Evolutionary conservation across 2,888 invertebrate species (phyloP).

Genomic region (Amphimallon solstitiale): DNA sequence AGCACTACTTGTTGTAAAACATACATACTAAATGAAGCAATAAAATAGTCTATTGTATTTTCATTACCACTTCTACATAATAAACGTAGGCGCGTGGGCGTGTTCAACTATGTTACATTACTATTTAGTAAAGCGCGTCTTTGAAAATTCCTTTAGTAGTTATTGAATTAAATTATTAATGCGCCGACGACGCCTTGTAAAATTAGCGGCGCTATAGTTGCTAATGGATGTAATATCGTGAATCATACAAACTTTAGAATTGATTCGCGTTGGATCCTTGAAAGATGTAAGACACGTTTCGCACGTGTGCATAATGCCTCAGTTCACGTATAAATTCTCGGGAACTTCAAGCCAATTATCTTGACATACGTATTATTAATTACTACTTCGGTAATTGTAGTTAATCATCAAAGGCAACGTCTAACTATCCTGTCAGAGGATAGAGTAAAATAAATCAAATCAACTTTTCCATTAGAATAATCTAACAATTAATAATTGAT

Average conservation of each 20-base stretch:
- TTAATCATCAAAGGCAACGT: background rate
- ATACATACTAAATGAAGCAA: too few relatives aligned
- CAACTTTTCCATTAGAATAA: too few relatives aligned
- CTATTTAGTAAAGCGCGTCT: too few relatives aligned
- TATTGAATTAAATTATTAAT: background rate
- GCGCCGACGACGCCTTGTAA: background rate
- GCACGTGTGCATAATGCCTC: background rate
- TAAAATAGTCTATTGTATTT: too few relatives aligned
- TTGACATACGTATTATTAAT: background rate
- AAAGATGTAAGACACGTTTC: background rate
- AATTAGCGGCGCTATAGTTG: background rate
- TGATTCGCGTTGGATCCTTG: constrained; percentile 7
- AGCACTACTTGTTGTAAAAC: too few relatives aligned
- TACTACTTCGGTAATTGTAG: background rate
- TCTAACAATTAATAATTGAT: too few relatives aligned
- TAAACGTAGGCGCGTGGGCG: too few relatives aligned
- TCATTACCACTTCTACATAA: too few relatives aligned
- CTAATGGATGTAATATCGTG: background rate
- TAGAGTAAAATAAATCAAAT: too few relatives aligned
- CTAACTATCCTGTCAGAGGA: background rate
- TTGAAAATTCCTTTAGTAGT: too few relatives aligned
- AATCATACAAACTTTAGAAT: constrained; percentile 1
- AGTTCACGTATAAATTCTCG: background rate
- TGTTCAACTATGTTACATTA: too few relatives aligned
- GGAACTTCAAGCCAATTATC: background rate